These are phyloP conservation scores for Metopia argyrocephala DNA, from an alignment of 2,888 invertebrate species.

Conservation along the genomic window DNA sequence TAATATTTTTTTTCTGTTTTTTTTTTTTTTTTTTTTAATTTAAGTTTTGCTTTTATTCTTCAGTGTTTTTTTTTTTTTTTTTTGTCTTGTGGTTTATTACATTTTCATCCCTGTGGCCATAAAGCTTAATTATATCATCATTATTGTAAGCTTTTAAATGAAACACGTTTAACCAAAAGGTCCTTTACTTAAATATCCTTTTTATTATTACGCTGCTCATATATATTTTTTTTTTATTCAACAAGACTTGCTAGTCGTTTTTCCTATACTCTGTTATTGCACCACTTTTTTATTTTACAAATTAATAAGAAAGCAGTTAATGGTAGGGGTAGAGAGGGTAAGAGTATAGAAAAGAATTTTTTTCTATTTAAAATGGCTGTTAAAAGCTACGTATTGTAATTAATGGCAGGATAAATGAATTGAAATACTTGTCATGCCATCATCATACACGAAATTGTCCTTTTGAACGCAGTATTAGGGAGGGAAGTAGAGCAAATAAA, in stretches of 20 bases:
- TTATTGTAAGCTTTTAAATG: constrained; percentile 60
- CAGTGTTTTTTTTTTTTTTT: background rate
- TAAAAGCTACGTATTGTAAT: constrained; percentile 43
- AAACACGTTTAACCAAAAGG: constrained; percentile 60
- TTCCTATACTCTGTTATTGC: no score
- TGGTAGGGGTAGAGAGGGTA: background rate
- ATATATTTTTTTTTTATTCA: background rate
- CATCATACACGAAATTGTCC: background rate
- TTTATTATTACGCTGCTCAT: constrained; percentile 14
- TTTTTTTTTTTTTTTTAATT: background rate
- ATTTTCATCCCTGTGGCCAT: constrained; percentile 57
- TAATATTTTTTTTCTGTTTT: constrained; percentile 1
- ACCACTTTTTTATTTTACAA: background rate
- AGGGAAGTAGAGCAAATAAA: background rate
- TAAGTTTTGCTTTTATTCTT: background rate
- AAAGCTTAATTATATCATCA: constrained; percentile 63
- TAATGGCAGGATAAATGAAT: constrained; percentile 10
- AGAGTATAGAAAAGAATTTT: background rate
- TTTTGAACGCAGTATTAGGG: background rate
- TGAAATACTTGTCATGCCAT: background rate
- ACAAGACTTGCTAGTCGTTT: no score
- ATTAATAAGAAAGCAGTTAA: background rate
- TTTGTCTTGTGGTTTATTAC: constrained; percentile 52
- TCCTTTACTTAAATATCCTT: constrained; percentile 49
- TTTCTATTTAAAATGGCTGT: constrained; percentile 23